A percentile compares a stretch with the other conserved stretches of the same genome.
Conservation (phyloP, 2,888 invertebrate genomes). For the Galeruca laticollis region DNA sequence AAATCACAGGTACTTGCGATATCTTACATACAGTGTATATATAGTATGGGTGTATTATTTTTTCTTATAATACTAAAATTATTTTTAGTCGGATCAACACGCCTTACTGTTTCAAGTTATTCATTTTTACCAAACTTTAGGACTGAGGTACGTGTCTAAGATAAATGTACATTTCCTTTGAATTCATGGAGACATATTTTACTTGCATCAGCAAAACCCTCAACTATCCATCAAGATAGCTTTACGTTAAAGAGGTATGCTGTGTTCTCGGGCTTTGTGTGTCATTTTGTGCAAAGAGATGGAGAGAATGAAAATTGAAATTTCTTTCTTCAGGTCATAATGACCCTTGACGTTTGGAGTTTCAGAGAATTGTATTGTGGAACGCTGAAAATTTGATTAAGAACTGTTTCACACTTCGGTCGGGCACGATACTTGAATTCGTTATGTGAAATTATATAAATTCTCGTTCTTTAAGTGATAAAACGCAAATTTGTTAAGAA, state of each 20-base stretch:
- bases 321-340: conserved; percentile 17
- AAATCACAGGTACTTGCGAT: too few species aligned
- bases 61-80: too few species aligned
- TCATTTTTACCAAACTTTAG: not conserved
- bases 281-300: conserved; percentile 15
- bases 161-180: conserved; percentile 18
- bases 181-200: conserved; percentile 13
- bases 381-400: conserved; percentile 13
- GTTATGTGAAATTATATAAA: not conserved
- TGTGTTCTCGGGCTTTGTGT: conserved; percentile 7
- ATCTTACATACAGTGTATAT: too few species aligned
- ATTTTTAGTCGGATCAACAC: not conserved
- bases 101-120: not conserved
- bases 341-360: conserved; percentile 17
- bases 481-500: not conserved
- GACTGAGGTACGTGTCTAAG: conserved; percentile 4
- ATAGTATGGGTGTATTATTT: too few species aligned
- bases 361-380: conserved; percentile 3
- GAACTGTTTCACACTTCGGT: conserved; percentile 7
- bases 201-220: conserved; percentile 20
- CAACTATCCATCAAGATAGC: conserved; percentile 23
- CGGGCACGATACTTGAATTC: not conserved
- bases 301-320: conserved; percentile 25
- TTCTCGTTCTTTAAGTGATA: not conserved
- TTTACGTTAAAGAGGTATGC: conserved; percentile 19